These are phyloP conservation scores for Tridacna crocea DNA, from an alignment of 2,888 invertebrate genomes.

Conservation along the genomic window DNA sequence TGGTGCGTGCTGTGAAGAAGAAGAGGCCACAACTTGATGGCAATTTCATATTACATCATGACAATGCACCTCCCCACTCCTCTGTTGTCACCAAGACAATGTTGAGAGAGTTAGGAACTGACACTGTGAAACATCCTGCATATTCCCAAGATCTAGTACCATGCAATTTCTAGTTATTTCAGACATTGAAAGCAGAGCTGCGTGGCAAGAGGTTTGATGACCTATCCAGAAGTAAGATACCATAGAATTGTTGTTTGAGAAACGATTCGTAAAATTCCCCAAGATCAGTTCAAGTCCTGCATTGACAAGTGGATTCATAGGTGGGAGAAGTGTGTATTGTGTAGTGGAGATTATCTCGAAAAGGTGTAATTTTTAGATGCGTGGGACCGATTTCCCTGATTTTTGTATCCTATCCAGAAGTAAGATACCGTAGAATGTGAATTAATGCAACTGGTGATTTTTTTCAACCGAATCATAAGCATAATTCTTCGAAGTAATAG, in stretches of 20 bases:
- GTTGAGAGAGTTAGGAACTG: slow-evolving; percentile 12
- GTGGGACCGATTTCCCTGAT: background rate
- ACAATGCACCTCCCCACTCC: slow-evolving; percentile 20
- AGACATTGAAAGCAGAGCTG: slow-evolving; percentile 6
- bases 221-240: too few species aligned
- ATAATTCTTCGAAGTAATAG: too few species aligned
- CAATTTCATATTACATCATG: slow-evolving; percentile 17
- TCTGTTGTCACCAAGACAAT: slow-evolving; percentile 22
- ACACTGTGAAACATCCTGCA: slow-evolving; percentile 23
- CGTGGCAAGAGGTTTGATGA: background rate
- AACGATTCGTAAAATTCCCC: slow-evolving; percentile 13
- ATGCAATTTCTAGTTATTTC: slow-evolving; percentile 9
- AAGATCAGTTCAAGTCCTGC: background rate
- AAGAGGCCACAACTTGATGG: background rate
- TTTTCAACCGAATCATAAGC: too few species aligned
- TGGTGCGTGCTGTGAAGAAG: slow-evolving; percentile 11
- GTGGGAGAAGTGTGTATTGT: background rate
- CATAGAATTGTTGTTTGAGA: background rate
- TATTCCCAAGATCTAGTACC: slow-evolving; percentile 15
- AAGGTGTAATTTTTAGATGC: background rate
- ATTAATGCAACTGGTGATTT: too few species aligned
- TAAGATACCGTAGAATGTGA: too few species aligned
- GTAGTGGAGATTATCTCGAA: background rate
- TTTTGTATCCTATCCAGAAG: too few species aligned
- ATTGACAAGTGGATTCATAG: background rate